phyloP scores from a whole-genome alignment of 2,888 invertebrate genomes.

The Tricholauxania praeusta region DNA sequence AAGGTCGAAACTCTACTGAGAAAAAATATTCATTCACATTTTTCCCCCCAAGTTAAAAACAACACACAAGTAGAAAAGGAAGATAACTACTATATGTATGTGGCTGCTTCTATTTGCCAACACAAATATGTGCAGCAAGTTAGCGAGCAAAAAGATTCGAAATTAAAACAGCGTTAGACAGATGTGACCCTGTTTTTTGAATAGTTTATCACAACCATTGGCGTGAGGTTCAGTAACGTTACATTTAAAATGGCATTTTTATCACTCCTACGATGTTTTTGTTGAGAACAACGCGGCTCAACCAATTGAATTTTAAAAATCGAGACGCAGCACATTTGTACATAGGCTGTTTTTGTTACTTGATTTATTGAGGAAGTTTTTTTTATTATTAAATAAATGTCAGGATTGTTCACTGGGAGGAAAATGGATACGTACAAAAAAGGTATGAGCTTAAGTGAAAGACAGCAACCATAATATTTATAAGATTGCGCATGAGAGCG shows the following conservation, averaged over 20 bases:
- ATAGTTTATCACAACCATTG: not conserved
- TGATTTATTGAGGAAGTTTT: no score
- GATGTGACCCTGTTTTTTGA: constrained; percentile 51
- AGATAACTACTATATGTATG: not conserved
- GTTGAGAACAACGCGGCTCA: not conserved
- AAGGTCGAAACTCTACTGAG: no score
- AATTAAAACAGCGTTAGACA: constrained; percentile 63
- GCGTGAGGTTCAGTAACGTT: not conserved
- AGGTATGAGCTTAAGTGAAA: no score
- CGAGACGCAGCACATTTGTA: not conserved
- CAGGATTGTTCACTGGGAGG: no score
- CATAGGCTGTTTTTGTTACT: no score
- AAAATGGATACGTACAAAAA: no score
- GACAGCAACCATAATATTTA: no score
- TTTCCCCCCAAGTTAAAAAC: not conserved
- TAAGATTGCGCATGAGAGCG: no score
- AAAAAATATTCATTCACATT: not conserved
- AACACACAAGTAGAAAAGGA: no score
- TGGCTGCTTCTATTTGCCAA: not conserved
- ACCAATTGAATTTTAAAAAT: constrained; percentile 22
- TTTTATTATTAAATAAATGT: no score
- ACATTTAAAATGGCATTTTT: not conserved
- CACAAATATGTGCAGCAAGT: constrained; percentile 7
- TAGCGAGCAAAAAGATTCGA: constrained; percentile 41
- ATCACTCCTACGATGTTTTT: not conserved